A percentile compares a stretch with the other conserved stretches of the same genome.
Evolutionary conservation across 1,140 invertebrate genomes (phyloP).

Genomic region (Prorops nasuta): DNA sequence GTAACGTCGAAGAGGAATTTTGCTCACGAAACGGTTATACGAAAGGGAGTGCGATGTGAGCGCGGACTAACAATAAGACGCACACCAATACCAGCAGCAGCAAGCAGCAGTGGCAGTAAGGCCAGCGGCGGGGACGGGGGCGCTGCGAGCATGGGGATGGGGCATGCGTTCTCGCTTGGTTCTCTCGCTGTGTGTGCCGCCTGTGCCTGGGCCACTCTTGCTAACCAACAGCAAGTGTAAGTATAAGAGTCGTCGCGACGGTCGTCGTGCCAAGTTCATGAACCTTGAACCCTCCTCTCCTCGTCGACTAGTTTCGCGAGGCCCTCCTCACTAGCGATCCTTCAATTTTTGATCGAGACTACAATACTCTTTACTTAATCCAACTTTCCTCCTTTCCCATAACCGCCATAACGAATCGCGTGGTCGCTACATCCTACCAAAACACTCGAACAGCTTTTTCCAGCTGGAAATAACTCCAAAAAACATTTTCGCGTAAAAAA

Average conservation of each 20-base stretch:
- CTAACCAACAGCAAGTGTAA: too few species aligned
- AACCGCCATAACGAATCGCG: too few species aligned
- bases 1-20: slow-evolving; percentile 26
- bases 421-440: slow-evolving; percentile 14
- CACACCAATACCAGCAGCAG: too few species aligned
- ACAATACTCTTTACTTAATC: too few species aligned
- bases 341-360: too few species aligned
- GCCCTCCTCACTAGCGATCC: slow-evolving; percentile 7
- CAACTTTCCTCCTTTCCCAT: too few species aligned
- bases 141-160: neutral
- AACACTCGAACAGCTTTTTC: neutral
- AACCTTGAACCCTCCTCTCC: slow-evolving; percentile 41
- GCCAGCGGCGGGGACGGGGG: too few species aligned
- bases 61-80: neutral
- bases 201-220: neutral
- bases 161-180: slow-evolving; percentile 13
- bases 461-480: too few species aligned
- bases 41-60: neutral
- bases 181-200: neutral
- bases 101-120: too few species aligned
- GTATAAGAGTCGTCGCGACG: slow-evolving; percentile 37
- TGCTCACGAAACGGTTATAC: slow-evolving; percentile 22
- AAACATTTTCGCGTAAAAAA: too few species aligned
- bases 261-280: slow-evolving; percentile 43
- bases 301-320: slow-evolving; percentile 35